Conservation (phyloP, 2,888 invertebrate genomes). For the Drosophila pseudotalamancana region DNA sequence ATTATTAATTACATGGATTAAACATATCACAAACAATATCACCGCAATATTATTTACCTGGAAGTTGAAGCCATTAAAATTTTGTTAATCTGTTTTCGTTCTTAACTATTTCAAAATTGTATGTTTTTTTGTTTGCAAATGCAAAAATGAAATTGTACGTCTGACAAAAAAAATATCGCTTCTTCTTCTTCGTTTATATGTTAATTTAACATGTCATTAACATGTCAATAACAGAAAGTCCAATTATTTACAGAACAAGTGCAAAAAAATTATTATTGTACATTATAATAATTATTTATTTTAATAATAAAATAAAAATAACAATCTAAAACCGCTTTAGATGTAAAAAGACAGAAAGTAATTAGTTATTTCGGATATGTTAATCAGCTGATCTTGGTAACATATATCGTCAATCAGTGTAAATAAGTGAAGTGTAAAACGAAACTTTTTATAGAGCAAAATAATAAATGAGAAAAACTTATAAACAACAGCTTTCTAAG, state of each 20-base stretch:
- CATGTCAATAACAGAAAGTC: background rate
- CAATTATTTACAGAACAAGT: background rate
- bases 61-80: slow-evolving; percentile 67
- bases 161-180: slow-evolving; percentile 2
- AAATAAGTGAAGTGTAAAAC: background rate
- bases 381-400: slow-evolving; percentile 7
- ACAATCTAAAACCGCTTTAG: too few species aligned
- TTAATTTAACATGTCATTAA: slow-evolving; percentile 6
- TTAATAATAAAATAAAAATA: too few species aligned
- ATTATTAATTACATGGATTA: background rate
- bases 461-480: slow-evolving; percentile 8
- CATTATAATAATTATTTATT: too few species aligned
- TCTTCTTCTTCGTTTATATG: slow-evolving; percentile 22
- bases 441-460: background rate
- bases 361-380: too few species aligned
- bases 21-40: too few species aligned
- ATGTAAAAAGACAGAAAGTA: background rate
- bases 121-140: slow-evolving; percentile 20
- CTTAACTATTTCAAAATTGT: background rate
- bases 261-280: background rate
- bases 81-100: background rate
- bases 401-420: background rate
- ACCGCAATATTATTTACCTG: slow-evolving; percentile 45
- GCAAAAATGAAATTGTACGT: slow-evolving; percentile 31
- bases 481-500: background rate